These are phyloP conservation scores for Andricus quercusramuli DNA, from an alignment of 2,888 invertebrate species.

Conservation along the genomic window DNA sequence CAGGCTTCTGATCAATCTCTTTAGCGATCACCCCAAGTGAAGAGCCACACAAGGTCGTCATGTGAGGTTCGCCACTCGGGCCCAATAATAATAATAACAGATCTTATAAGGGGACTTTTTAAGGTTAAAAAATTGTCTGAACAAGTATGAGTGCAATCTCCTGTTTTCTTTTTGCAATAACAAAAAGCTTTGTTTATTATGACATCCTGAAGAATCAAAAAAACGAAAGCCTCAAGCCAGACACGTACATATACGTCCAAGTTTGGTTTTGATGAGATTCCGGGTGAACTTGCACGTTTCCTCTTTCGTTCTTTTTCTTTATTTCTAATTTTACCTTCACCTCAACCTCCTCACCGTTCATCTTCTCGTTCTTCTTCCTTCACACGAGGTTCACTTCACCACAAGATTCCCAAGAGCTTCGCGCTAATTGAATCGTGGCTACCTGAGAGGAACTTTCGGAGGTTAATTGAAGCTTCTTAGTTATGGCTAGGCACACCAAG, in stretches of 20 bases:
- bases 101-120: no score
- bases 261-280: not conserved
- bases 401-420: conserved; percentile 28
- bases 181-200: not conserved
- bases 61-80: no score
- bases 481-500: not conserved
- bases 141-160: no score
- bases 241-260: not conserved
- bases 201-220: not conserved
- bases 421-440: conserved; percentile 23
- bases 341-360: not conserved
- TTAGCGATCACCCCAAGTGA: no score
- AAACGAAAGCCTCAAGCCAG: not conserved
- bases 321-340: not conserved
- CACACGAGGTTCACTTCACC: conserved; percentile 14
- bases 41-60: no score
- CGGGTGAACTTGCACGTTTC: conserved; percentile 13
- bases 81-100: no score
- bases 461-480: conserved; percentile 32
- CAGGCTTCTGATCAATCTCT: no score
- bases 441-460: conserved; percentile 16
- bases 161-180: not conserved
- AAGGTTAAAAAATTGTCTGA: no score
- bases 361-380: conserved; percentile 4
- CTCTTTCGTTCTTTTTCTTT: not conserved